Conservation (phyloP, 2,113 vertebrate genomes). For the Asarcornis scutulata region DNA sequence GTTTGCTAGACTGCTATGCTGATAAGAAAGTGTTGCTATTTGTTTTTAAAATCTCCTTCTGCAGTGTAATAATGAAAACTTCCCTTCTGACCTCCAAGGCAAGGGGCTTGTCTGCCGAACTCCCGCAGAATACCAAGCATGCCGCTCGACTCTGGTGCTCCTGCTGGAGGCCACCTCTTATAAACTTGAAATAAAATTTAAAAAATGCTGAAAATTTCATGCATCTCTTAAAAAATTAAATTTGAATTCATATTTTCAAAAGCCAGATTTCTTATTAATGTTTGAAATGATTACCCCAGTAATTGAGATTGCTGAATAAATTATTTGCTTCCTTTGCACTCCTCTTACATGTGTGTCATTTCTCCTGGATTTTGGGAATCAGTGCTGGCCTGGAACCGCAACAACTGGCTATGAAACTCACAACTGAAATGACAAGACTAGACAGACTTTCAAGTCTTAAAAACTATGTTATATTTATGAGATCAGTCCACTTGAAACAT, state of each 20-base stretch:
- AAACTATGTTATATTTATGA: slow-evolving; percentile 1
- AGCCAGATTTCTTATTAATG: background rate
- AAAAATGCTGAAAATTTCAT: background rate
- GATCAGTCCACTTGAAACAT: slow-evolving; percentile 35
- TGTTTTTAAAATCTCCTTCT: slow-evolving; percentile 2
- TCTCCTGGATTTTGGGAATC: background rate
- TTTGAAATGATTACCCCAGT: background rate
- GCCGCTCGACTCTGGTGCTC: accelerated
- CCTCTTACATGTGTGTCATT: no score
- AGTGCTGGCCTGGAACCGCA: background rate
- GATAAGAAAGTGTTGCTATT: background rate
- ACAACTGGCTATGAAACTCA: background rate
- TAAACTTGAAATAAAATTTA: background rate
- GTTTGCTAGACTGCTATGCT: background rate
- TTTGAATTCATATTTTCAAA: background rate
- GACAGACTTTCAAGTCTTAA: slow-evolving; percentile 65
- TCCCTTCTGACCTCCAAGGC: background rate
- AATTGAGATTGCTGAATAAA: background rate
- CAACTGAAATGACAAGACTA: slow-evolving; percentile 69
- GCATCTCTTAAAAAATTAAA: background rate
- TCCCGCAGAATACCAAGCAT: accelerated
- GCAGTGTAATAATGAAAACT: background rate
- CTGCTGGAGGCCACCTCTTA: accelerated
- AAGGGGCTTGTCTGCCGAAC: background rate
- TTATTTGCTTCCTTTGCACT: background rate